These are phyloP conservation scores for Pheosia gnoma DNA, from an alignment of 2,888 invertebrate genomes.

Conservation along the genomic window DNA sequence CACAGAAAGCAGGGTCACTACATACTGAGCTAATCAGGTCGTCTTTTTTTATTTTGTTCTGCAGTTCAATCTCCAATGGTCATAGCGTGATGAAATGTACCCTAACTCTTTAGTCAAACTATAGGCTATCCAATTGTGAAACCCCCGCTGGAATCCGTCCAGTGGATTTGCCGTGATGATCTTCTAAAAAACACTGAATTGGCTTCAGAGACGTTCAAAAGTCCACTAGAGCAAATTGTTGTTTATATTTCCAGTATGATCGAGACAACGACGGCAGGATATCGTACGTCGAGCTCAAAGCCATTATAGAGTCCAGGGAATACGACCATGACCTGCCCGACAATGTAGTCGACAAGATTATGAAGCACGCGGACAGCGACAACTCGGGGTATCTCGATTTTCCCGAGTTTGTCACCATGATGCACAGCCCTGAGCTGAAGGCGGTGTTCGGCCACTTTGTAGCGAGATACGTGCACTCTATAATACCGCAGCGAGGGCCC, in stretches of 20 bases:
- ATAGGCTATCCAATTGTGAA: no score
- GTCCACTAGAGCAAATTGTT: not conserved
- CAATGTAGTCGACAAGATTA: constrained; percentile 86
- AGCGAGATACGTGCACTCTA: constrained; percentile 84
- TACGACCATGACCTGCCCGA: constrained; percentile 88
- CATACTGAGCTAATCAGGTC: no score
- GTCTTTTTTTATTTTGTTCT: no score
- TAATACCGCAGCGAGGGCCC: constrained; percentile 82
- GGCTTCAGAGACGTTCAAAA: no score
- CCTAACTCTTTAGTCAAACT: no score
- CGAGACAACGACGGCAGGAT: constrained; percentile 88
- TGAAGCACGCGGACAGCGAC: constrained; percentile 85
- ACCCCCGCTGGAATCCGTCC: no score
- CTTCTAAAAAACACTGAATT: no score
- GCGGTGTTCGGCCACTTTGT: constrained; percentile 87
- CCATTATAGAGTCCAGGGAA: constrained; percentile 83
- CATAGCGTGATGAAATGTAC: no score
- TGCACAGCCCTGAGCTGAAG: constrained; percentile 84
- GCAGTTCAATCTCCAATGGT: no score
- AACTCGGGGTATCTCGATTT: constrained; percentile 88
- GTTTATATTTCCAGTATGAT: constrained; percentile 85
- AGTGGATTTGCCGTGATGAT: no score
- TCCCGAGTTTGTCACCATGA: constrained; percentile 89
- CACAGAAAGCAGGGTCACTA: no score
- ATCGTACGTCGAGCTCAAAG: constrained; percentile 86